Conservation (phyloP, 2,797 vertebrate species). For the Xenops minutus region DNA sequence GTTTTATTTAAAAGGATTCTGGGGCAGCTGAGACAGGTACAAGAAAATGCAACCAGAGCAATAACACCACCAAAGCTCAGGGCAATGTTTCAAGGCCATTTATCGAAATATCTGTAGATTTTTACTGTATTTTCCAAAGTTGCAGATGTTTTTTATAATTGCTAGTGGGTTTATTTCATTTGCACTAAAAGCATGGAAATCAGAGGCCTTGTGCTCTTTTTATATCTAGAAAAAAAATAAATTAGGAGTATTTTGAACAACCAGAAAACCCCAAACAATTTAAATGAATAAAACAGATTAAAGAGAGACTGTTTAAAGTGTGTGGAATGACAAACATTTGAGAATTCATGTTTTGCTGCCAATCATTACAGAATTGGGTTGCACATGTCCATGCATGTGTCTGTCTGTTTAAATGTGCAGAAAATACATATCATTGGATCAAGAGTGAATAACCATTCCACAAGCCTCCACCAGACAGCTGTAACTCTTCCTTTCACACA, state of each 20-base stretch:
- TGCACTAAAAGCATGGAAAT: not conserved
- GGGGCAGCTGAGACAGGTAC: not conserved
- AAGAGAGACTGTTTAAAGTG: not conserved
- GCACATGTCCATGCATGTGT: not conserved
- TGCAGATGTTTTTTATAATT: not conserved
- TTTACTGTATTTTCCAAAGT: not conserved
- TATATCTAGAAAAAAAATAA: not conserved
- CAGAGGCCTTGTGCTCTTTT: not conserved
- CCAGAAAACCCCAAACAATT: not conserved
- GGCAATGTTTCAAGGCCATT: not conserved
- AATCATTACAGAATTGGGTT: not conserved
- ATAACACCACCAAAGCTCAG: not conserved
- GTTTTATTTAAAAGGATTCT: not conserved
- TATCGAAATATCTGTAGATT: not conserved
- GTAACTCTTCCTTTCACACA: not conserved
- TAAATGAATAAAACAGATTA: not conserved
- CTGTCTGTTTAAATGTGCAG: not conserved
- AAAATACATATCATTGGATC: not conserved
- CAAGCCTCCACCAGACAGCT: not conserved
- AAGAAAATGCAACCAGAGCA: not conserved
- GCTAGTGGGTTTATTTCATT: not conserved
- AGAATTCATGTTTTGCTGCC: not conserved
- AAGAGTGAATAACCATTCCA: not conserved
- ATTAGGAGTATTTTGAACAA: not conserved
- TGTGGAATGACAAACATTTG: not conserved